phyloP scores from a whole-genome alignment of 23 tunicate genomes.

The Halocynthia aurantium region DNA sequence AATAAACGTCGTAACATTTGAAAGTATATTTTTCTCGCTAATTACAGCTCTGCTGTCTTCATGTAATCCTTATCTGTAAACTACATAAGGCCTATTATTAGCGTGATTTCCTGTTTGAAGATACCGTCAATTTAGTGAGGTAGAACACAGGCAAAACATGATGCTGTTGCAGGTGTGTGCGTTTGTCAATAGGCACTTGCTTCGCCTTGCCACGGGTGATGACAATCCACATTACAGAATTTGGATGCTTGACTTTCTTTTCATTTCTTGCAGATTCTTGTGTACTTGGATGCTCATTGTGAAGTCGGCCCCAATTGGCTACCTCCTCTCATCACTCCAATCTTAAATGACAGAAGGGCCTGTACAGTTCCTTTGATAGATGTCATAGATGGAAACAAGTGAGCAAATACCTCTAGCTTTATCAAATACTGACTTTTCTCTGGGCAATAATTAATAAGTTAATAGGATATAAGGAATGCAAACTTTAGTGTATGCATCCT shows the following conservation, averaged over 20 bases:
- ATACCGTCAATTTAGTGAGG: no score
- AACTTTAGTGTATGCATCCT: no score
- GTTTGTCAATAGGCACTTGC: no score
- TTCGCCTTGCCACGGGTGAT: no score
- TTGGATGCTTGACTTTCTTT: neutral
- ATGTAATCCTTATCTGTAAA: no score
- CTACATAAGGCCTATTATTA: no score
- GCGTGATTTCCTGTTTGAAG: no score
- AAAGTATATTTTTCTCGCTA: no score
- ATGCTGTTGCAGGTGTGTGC: no score
- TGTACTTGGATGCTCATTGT: conserved; percentile 97
- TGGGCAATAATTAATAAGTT: neutral
- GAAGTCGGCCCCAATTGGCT: conserved; percentile 99
- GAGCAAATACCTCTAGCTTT: neutral
- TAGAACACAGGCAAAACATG: no score
- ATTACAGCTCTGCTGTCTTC: no score
- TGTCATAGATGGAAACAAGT: conserved; percentile 95
- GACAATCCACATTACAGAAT: neutral
- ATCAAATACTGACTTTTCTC: neutral
- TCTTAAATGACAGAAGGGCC: conserved; percentile 72
- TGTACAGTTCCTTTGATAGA: conserved; percentile 96
- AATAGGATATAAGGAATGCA: neutral
- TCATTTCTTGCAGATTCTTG: conserved; percentile 52
- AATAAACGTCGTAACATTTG: no score
- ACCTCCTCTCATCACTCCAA: conserved; percentile 90